Evolutionary conservation across 2,797 vertebrate genomes (phyloP).

Genomic region (Rhyacichthys aspro): DNA sequence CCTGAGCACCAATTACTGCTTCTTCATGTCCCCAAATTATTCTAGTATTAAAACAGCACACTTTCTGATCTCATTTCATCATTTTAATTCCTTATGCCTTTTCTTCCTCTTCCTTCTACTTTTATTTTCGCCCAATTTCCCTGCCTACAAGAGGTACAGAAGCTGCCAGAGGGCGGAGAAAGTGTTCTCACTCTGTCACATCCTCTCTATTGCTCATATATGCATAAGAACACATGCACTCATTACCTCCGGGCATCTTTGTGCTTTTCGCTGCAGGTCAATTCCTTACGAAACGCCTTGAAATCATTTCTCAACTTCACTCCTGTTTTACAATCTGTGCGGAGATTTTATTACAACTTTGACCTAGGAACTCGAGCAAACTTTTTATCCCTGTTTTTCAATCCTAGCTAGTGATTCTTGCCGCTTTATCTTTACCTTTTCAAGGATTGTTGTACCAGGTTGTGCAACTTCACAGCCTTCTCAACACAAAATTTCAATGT

Average conservation of each 20-base stretch:
- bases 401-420: slow-evolving; percentile 3
- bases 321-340: slow-evolving; percentile 41
- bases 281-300: slow-evolving; percentile 70
- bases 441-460: too few relatives aligned
- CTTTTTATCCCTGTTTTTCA: slow-evolving; percentile 31
- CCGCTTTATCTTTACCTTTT: slow-evolving; percentile 4
- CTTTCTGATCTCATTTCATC: slow-evolving; percentile 31
- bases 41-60: slow-evolving; percentile 15
- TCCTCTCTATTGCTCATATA: slow-evolving; percentile 9
- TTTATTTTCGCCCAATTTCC: slow-evolving; percentile 24
- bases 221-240: slow-evolving; percentile 11
- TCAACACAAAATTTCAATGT: too few relatives aligned
- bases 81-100: slow-evolving; percentile 22
- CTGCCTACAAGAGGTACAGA: slow-evolving; percentile 43
- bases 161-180: slow-evolving; percentile 51
- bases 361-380: slow-evolving; percentile 38
- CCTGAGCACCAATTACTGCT: slow-evolving; percentile 1
- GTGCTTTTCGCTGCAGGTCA: slow-evolving; percentile 65
- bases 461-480: too few relatives aligned
- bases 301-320: slow-evolving; percentile 63
- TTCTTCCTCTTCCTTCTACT: slow-evolving; percentile 14
- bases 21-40: neutral
- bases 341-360: slow-evolving; percentile 34
- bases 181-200: slow-evolving; percentile 12
- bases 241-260: slow-evolving; percentile 47